Conservation (phyloP, 2,797 vertebrate genomes). For the Anguilla megastoma region DNA sequence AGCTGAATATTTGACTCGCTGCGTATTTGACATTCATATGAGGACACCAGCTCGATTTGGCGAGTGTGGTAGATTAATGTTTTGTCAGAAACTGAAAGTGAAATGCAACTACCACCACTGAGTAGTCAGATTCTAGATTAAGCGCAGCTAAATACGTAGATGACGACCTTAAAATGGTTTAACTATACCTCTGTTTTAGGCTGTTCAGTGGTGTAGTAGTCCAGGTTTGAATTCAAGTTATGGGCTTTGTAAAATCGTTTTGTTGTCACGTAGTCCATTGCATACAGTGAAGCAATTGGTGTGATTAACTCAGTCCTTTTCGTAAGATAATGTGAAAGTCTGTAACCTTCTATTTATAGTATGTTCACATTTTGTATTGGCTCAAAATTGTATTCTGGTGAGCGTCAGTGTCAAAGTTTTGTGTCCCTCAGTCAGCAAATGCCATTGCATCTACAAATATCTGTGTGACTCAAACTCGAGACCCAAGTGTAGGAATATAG, state of each 20-base stretch:
- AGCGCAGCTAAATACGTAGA: neutral
- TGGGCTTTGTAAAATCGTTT: neutral
- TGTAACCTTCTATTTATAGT: constrained; percentile 8
- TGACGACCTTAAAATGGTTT: neutral
- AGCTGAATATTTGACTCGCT: neutral
- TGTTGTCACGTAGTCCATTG: neutral
- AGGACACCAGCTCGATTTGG: neutral
- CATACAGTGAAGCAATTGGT: constrained; percentile 14
- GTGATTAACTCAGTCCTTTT: constrained; percentile 29
- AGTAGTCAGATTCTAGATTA: constrained; percentile 26
- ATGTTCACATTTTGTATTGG: neutral
- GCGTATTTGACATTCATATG: neutral
- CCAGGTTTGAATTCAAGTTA: neutral
- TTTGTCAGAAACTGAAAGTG: constrained; percentile 34
- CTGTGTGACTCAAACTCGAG: neutral
- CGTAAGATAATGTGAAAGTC: neutral
- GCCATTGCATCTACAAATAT: neutral
- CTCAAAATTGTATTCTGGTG: neutral
- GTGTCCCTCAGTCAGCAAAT: neutral
- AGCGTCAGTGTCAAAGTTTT: constrained; percentile 7
- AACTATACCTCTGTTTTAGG: neutral
- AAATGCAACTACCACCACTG: constrained; percentile 27
- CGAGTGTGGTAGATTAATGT: neutral
- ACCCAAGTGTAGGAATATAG: neutral
- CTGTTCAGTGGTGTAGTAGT: neutral